Evolutionary conservation across 2,797 vertebrate genomes (phyloP).

Genomic region (Lerista edwardsae): DNA sequence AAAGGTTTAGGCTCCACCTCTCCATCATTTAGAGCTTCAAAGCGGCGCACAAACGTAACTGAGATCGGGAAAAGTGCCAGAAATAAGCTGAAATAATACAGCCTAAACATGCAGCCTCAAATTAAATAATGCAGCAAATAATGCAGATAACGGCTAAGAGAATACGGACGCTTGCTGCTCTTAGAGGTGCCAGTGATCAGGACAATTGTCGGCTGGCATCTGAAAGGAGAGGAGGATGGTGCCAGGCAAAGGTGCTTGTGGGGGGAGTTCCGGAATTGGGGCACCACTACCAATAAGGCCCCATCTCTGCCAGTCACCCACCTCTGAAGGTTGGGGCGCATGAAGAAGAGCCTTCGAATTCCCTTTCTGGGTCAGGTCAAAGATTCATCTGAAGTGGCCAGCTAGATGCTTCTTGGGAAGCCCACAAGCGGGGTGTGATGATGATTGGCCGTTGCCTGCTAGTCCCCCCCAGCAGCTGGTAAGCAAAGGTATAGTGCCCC

Average conservation of each 20-base stretch:
- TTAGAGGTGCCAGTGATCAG: neutral
- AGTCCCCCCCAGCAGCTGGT: neutral
- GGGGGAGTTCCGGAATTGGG: neutral
- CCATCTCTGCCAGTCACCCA: neutral
- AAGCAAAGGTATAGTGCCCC: neutral
- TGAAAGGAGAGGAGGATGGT: neutral
- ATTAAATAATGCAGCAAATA: no score
- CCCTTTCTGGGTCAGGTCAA: neutral
- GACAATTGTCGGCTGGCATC: neutral
- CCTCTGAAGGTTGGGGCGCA: neutral
- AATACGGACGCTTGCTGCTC: conserved; percentile 17
- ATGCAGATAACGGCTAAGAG: neutral
- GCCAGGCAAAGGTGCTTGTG: neutral
- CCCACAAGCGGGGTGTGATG: neutral
- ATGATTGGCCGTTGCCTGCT: neutral
- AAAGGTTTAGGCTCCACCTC: neutral
- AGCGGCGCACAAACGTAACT: neutral
- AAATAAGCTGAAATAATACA: neutral
- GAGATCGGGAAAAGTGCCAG: neutral
- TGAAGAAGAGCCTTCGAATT: neutral
- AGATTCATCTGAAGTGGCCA: neutral
- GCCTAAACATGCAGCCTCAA: neutral
- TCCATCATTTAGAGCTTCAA: neutral
- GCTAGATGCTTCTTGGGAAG: neutral
- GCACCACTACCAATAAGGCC: neutral